A percentile compares a stretch with the other conserved stretches of the same genome.
Conservation (phyloP, 2,113 vertebrate genomes). For the Caracal caracal region DNA sequence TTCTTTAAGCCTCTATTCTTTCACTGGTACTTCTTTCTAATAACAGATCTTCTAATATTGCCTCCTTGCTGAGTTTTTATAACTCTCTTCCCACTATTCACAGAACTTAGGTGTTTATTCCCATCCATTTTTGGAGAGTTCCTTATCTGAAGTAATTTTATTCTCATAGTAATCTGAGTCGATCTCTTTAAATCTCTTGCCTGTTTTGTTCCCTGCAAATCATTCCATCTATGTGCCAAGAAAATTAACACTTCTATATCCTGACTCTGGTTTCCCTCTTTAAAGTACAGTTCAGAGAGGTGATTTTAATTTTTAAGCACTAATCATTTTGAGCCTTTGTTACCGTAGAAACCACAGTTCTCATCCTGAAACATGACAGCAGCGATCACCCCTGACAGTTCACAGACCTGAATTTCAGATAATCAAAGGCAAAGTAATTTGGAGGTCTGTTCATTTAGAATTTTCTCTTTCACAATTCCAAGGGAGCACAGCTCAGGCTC, state of each 20-base stretch:
- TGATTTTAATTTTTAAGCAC: slow-evolving; percentile 61
- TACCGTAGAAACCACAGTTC: slow-evolving; percentile 51
- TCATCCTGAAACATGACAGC: slow-evolving; percentile 24
- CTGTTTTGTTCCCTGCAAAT: not conserved
- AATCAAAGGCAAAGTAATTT: slow-evolving; percentile 53
- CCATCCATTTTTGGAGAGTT: not conserved
- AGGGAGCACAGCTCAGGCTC: not conserved
- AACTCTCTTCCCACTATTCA: not conserved
- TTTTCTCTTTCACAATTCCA: slow-evolving; percentile 10
- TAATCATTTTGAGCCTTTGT: slow-evolving; percentile 42
- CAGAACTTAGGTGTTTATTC: not conserved
- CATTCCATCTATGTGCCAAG: not conserved
- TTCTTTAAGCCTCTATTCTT: not conserved
- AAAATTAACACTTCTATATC: not conserved
- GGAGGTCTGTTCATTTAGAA: not conserved
- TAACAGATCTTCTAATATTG: not conserved
- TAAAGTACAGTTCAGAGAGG: slow-evolving; percentile 56
- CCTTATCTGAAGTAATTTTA: not conserved
- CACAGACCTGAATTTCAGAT: slow-evolving; percentile 68
- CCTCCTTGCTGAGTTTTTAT: not conserved
- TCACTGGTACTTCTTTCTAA: not conserved
- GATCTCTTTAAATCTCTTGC: not conserved
- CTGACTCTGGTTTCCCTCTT: not conserved
- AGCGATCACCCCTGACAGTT: slow-evolving; percentile 29
- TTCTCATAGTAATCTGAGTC: not conserved